Evolutionary conservation across 2,888 invertebrate species (phyloP).

Genomic region (Stegophylla sp.): DNA sequence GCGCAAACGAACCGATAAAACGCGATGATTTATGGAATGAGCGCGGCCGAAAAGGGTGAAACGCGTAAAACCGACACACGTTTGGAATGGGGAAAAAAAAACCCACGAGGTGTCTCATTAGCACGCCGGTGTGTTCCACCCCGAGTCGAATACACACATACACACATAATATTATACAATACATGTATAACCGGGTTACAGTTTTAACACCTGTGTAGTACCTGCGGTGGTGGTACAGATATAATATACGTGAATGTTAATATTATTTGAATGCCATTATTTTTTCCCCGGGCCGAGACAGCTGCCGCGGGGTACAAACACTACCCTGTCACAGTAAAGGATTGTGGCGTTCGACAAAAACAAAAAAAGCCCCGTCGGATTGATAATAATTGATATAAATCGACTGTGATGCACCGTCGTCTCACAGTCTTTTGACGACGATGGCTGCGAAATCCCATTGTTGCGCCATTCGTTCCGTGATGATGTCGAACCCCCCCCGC

Average conservation of each 20-base stretch:
- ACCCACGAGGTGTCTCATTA: constrained; percentile 53
- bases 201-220: constrained; percentile 36
- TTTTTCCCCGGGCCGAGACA: neutral
- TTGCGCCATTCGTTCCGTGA: constrained; percentile 54
- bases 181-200: neutral
- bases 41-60: neutral
- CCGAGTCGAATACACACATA: neutral
- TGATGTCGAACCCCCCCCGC: too few species aligned
- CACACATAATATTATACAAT: neutral
- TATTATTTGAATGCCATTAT: constrained; percentile 41
- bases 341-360: constrained; percentile 38
- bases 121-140: constrained; percentile 16
- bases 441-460: constrained; percentile 52
- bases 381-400: constrained; percentile 59
- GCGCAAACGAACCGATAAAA: constrained; percentile 46
- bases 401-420: constrained; percentile 10
- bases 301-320: constrained; percentile 17
- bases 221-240: neutral
- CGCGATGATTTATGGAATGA: constrained; percentile 44
- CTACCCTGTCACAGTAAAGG: constrained; percentile 31
- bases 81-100: constrained; percentile 27
- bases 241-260: neutral
- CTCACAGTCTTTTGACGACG: constrained; percentile 20
- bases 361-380: constrained; percentile 38
- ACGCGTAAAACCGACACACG: constrained; percentile 38